A percentile compares a stretch with the other conserved stretches of the same genome.
Evolutionary conservation across 2,888 invertebrate genomes (phyloP).

Genomic region (Idaea biselata): DNA sequence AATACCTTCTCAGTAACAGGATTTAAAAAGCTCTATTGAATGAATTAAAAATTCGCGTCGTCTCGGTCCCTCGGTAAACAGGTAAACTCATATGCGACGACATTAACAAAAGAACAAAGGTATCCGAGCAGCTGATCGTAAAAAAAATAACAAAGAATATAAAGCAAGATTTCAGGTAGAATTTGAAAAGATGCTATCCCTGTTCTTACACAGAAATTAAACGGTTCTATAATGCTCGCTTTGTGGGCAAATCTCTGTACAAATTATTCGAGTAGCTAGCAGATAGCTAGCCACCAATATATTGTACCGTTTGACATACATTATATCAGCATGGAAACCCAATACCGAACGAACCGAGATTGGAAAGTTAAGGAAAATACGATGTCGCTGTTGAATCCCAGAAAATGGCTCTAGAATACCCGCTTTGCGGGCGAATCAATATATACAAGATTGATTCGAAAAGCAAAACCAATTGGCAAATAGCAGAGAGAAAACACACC

Average conservation of each 20-base stretch:
- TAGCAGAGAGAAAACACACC: conserved; percentile 14
- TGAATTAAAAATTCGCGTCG: conserved; percentile 18
- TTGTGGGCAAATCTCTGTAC: conserved; percentile 24
- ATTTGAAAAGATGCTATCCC: conserved; percentile 5
- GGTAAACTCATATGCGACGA: conserved; percentile 20
- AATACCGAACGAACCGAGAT: background rate
- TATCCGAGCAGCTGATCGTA: conserved; percentile 29
- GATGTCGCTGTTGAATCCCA: too few species aligned
- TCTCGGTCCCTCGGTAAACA: conserved; percentile 22
- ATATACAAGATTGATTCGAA: too few species aligned
- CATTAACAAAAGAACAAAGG: conserved; percentile 26
- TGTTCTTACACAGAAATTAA: background rate
- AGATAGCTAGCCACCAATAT: conserved; percentile 10
- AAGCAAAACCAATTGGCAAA: too few species aligned
- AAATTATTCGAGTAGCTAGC: conserved; percentile 13
- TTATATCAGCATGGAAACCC: background rate
- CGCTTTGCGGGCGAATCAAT: too few species aligned
- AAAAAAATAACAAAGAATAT: conserved; percentile 25
- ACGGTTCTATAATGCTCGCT: background rate
- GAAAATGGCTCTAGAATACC: too few species aligned
- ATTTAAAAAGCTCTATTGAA: conserved; percentile 11
- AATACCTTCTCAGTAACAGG: background rate
- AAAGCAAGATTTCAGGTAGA: conserved; percentile 26
- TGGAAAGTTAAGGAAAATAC: background rate
- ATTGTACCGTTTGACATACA: background rate